Base-by-base conservation (phyloP, 2,113 vertebrate species). In the Sigmodon hispidus region DNA sequence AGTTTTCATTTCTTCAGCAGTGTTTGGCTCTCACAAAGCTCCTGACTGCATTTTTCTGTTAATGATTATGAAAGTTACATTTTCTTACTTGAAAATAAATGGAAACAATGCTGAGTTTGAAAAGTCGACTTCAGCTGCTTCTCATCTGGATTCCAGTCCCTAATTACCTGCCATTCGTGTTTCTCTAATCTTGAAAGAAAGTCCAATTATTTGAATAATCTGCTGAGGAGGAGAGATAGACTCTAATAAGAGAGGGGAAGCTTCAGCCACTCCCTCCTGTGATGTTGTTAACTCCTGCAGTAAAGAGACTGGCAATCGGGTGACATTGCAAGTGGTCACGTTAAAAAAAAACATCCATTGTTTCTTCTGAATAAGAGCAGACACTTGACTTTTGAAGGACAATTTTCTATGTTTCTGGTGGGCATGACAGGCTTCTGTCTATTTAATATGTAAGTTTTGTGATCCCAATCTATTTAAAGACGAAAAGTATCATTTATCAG, bases 401-500 rank as follows among this genome's bases (percentile, higher is more conserved):
- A 5, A 36, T 52, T 94, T 94, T 81, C 40, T 63, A 10, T 89
- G 73, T 93, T 92, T 96, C 24, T 65, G 90, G 79, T 50, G n/a
- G 12, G 22, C 69, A 57, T 34, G 88, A 22, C 31, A 93, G 91
- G 26, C 79, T 52, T 70, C 36, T 80, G 16, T 59, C 86, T 10
- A 87, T 93, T 90, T 89, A 76, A 4, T 59, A 29, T 92, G 13
- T 67, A 57, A 87, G 92, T 97, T 96, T 0, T 0, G 43, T 95
- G 45, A 55, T 75, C 88, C 50, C 61, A 55, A 6, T 94, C 45
- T 90, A 86, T 92, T 92, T 59, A 72, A 97, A 97, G 85, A 40
- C 92, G 76, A 97, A 98, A 95, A 95, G 50, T 52, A 77, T 73
- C 65, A 77, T 94, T 65, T 89, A 86, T 80, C 93, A 88, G 88